These are phyloP conservation scores for Thecocarcelia acutangulata DNA, from an alignment of 2,888 invertebrate genomes.

Conservation along the genomic window DNA sequence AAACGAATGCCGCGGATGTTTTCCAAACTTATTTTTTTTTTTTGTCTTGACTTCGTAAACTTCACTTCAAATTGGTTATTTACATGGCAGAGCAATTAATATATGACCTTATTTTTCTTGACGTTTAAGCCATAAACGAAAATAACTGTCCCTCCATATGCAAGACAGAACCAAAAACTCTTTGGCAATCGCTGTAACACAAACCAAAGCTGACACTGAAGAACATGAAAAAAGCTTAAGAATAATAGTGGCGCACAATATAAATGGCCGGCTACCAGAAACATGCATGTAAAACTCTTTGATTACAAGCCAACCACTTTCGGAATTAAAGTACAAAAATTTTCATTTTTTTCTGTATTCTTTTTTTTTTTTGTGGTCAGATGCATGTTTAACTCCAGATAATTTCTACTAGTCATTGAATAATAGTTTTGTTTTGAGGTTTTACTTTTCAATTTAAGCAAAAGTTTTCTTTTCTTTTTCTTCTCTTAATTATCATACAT, in stretches of 20 bases:
- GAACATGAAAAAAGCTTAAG: neutral
- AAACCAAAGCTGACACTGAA: neutral
- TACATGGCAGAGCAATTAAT: conserved; percentile 20
- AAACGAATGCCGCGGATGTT: neutral
- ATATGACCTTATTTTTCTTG: conserved; percentile 43
- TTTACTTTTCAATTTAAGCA: conserved; percentile 63
- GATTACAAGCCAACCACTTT: conserved; percentile 31
- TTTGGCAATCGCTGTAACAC: neutral
- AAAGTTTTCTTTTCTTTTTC: conserved; percentile 27
- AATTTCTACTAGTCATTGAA: conserved; percentile 43
- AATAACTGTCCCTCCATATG: conserved; percentile 7
- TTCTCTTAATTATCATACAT: no score
- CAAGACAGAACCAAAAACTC: neutral
- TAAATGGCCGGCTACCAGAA: neutral
- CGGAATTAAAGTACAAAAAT: conserved; percentile 28
- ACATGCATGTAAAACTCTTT: conserved; percentile 13
- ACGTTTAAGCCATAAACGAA: conserved; percentile 26
- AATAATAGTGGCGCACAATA: neutral
- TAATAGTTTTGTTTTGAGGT: conserved; percentile 31
- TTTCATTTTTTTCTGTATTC: neutral
- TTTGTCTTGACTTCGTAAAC: neutral
- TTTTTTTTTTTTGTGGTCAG: neutral
- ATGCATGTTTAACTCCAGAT: neutral
- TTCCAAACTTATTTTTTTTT: neutral
- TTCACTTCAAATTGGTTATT: neutral